phyloP scores from a whole-genome alignment of 1,140 invertebrate genomes.

The Sogatella furcifera region DNA sequence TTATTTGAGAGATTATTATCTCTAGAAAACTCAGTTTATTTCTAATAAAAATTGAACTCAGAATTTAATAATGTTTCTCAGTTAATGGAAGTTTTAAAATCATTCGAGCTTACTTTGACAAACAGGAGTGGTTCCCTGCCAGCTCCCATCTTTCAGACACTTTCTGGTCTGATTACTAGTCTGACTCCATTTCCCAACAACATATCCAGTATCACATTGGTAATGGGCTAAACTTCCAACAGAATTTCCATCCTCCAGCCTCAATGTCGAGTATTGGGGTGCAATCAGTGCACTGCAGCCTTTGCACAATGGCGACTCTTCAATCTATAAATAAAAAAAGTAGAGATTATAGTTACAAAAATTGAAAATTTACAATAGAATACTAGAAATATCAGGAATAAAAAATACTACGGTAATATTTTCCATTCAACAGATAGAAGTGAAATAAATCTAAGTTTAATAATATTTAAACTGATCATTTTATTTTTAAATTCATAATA shows the following conservation, averaged over 20 bases:
- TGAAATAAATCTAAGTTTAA: too few relatives aligned
- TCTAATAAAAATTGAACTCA: too few relatives aligned
- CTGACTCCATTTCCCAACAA: slow-evolving; percentile 29
- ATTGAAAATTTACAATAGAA: too few relatives aligned
- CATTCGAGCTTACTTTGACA: slow-evolving; percentile 40
- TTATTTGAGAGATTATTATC: too few relatives aligned
- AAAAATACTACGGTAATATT: too few relatives aligned
- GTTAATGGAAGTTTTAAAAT: not conserved
- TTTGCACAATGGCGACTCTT: slow-evolving; percentile 36
- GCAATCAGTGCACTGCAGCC: slow-evolving; percentile 37
- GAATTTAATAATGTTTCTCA: too few relatives aligned
- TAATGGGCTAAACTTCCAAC: slow-evolving; percentile 25
- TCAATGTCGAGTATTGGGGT: not conserved
- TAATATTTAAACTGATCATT: too few relatives aligned
- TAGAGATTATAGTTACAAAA: too few relatives aligned
- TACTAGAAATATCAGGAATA: too few relatives aligned
- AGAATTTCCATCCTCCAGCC: slow-evolving; percentile 27
- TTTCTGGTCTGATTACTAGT: slow-evolving; percentile 22
- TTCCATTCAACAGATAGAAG: too few relatives aligned
- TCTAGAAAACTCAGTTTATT: too few relatives aligned
- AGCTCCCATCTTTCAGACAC: slow-evolving; percentile 39
- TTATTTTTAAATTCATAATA: too few relatives aligned
- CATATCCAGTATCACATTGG: slow-evolving; percentile 10
- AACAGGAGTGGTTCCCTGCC: slow-evolving; percentile 37
- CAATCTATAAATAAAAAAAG: slow-evolving; percentile 27